Percentiles rank a stretch among this genome's conserved stretches.
These are phyloP conservation scores for Conchocele bisecta DNA, from an alignment of 2,888 invertebrate genomes.

Conservation along the genomic window DNA sequence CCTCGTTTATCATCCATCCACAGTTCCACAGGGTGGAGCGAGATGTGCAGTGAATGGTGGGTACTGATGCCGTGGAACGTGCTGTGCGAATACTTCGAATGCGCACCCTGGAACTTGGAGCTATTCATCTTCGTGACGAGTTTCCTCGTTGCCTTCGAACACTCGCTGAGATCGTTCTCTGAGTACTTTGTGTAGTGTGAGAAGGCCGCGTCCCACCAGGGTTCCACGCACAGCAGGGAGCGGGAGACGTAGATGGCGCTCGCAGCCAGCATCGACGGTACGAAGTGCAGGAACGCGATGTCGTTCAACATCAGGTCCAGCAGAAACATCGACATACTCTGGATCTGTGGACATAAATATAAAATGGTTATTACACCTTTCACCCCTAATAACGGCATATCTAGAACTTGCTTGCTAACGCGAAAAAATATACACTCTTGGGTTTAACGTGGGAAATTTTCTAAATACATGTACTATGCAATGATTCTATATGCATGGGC, in stretches of 20 bases:
- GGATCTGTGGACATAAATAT: slow-evolving; percentile 49
- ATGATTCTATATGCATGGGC: too few species aligned
- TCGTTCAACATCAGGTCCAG: slow-evolving; percentile 69
- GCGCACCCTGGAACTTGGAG: slow-evolving; percentile 50
- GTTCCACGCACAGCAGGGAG: slow-evolving; percentile 47
- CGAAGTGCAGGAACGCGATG: slow-evolving; percentile 58
- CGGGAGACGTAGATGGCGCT: slow-evolving; percentile 70
- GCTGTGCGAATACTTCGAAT: slow-evolving; percentile 41
- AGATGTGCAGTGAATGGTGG: slow-evolving; percentile 36
- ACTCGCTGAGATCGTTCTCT: slow-evolving; percentile 56
- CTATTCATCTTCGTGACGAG: slow-evolving; percentile 46
- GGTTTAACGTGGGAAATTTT: too few species aligned
- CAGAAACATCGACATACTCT: slow-evolving; percentile 66
- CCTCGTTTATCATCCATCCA: slow-evolving; percentile 48
- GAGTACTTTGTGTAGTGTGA: slow-evolving; percentile 71
- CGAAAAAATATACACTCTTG: too few species aligned
- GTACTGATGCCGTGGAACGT: slow-evolving; percentile 49
- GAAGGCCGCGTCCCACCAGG: slow-evolving; percentile 64
- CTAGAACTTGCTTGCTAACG: too few species aligned
- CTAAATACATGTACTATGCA: too few species aligned
- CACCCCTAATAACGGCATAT: too few species aligned
- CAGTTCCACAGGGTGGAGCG: slow-evolving; percentile 26
- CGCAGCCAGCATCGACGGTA: slow-evolving; percentile 70
- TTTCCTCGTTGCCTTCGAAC: slow-evolving; percentile 56
- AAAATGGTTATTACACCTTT: too few species aligned